phyloP scores from a whole-genome alignment of 2,797 vertebrate species.

The Cryptoprocta ferox region DNA sequence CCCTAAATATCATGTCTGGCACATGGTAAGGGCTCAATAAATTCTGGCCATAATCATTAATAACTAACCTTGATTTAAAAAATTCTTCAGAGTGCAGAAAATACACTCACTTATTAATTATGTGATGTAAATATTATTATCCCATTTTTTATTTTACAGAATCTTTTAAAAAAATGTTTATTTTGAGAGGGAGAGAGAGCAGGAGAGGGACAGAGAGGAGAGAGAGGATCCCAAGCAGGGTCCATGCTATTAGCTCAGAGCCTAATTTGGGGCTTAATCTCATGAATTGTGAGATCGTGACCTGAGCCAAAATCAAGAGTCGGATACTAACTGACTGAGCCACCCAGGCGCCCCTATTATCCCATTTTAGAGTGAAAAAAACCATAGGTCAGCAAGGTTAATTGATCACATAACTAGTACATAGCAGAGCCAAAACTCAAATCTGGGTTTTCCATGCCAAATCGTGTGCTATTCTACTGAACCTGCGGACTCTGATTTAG shows the following conservation, averaged over 20 bases:
- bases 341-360: background rate
- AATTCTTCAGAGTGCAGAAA: background rate
- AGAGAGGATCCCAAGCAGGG: too few relatives aligned
- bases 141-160: too few relatives aligned
- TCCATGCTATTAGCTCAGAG: too few relatives aligned
- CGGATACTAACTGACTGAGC: too few relatives aligned
- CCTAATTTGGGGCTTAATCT: too few relatives aligned
- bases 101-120: background rate
- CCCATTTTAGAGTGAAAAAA: background rate
- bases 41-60: background rate
- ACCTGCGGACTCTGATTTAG: background rate
- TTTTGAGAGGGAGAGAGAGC: too few relatives aligned
- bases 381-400: background rate
- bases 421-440: background rate
- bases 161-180: too few relatives aligned
- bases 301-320: too few relatives aligned
- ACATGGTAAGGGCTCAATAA: background rate
- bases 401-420: background rate
- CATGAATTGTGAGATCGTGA: too few relatives aligned
- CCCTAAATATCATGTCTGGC: background rate
- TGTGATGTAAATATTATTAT: background rate
- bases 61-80: background rate
- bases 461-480: background rate
- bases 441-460: background rate
- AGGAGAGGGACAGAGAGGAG: too few relatives aligned